Evolutionary conservation across 2,888 invertebrate species (phyloP).

Genomic region (Pyrrhia umbra): DNA sequence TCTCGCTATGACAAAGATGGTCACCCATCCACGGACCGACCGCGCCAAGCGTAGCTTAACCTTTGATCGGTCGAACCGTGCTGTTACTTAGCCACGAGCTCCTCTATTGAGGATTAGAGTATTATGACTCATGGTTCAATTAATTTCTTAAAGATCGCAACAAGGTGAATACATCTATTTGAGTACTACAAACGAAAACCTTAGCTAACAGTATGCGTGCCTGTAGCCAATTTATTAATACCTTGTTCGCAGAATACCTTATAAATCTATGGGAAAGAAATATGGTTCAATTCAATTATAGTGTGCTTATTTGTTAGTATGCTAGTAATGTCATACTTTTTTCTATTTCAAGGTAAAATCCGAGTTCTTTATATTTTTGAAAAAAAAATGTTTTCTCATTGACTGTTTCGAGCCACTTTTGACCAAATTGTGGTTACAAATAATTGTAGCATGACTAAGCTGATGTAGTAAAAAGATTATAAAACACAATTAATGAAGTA

Average conservation of each 20-base stretch:
- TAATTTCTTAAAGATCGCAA: not conserved
- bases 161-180: not conserved
- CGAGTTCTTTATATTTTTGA: no score
- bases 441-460: not conserved
- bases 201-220: constrained; percentile 34
- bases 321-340: not conserved
- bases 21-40: no score
- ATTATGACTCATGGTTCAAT: constrained; percentile 12
- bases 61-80: no score
- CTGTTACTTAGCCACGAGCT: no score
- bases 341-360: not conserved
- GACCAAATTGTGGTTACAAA: not conserved
- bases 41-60: no score
- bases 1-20: no score
- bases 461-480: constrained; percentile 2
- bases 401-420: no score
- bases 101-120: not conserved
- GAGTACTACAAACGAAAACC: constrained; percentile 2
- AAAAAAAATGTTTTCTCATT: no score
- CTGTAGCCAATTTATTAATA: constrained; percentile 40
- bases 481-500: constrained; percentile 21
- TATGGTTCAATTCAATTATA: constrained; percentile 26
- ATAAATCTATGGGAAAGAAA: constrained; percentile 23
- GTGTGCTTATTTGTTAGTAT: not conserved
- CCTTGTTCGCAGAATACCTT: not conserved